These are phyloP conservation scores for Megaustenia siamemsis DNA, from an alignment of 2,888 invertebrate genomes.

Conservation along the genomic window DNA sequence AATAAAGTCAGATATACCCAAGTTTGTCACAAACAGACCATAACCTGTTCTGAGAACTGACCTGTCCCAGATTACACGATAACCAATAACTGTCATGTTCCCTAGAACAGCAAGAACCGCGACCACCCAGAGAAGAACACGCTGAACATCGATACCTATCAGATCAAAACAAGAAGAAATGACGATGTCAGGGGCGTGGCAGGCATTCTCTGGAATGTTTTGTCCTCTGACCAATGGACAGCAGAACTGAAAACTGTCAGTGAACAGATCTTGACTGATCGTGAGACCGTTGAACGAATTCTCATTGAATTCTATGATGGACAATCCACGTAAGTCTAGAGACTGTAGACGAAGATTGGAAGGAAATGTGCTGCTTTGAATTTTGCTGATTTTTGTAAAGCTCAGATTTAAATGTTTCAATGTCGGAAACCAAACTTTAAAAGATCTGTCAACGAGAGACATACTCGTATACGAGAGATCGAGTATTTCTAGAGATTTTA, in stretches of 20 bases:
- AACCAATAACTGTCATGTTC: conserved; percentile 43
- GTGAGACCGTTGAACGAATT: conserved; percentile 22
- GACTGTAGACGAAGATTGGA: background rate
- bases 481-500: background rate
- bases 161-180: conserved; percentile 75
- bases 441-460: background rate
- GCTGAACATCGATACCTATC: conserved; percentile 67
- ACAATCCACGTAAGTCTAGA: conserved; percentile 2
- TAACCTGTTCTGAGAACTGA: conserved; percentile 27
- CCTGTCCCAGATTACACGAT: conserved; percentile 57
- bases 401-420: background rate
- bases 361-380: background rate
- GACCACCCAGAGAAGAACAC: conserved; percentile 67
- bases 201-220: conserved; percentile 55
- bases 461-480: too few species aligned
- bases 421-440: background rate
- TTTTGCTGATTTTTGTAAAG: background rate
- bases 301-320: background rate
- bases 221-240: conserved; percentile 32
- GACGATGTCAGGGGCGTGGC: conserved; percentile 68
- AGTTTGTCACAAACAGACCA: conserved; percentile 69
- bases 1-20: conserved; percentile 72
- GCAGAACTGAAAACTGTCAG: conserved; percentile 45
- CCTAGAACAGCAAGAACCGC: conserved; percentile 34
- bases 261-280: conserved; percentile 19